phyloP scores from a whole-genome alignment of 2,797 vertebrate species.

The Macropus fuliginosus region DNA sequence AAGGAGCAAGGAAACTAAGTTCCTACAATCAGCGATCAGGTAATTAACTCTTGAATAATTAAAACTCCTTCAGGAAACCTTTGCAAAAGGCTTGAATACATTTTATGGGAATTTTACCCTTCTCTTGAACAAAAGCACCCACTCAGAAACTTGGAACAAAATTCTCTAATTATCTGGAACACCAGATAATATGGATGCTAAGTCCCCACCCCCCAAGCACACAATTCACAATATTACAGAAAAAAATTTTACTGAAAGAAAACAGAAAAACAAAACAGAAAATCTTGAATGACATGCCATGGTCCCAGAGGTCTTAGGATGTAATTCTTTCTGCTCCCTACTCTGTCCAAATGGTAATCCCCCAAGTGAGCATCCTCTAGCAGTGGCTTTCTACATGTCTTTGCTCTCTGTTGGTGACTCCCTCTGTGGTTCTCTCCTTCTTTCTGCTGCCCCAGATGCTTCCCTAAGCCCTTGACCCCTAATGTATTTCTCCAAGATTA shows the following conservation, averaged over 20 bases:
- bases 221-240: background rate
- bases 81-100: background rate
- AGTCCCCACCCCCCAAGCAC: background rate
- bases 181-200: background rate
- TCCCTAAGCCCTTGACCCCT: background rate
- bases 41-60: background rate
- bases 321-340: background rate
- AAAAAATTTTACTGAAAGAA: background rate
- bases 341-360: background rate
- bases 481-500: background rate
- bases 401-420: background rate
- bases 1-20: background rate
- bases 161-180: background rate
- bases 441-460: background rate
- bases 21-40: background rate
- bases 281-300: background rate
- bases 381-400: background rate
- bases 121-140: background rate
- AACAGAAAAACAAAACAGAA: background rate
- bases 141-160: background rate
- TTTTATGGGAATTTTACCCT: background rate
- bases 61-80: background rate
- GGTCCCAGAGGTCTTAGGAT: background rate
- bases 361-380: background rate
- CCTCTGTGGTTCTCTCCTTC: background rate